These are phyloP conservation scores for Solenodon paradoxus DNA, from an alignment of 2,113 vertebrate species.

Conservation along the genomic window DNA sequence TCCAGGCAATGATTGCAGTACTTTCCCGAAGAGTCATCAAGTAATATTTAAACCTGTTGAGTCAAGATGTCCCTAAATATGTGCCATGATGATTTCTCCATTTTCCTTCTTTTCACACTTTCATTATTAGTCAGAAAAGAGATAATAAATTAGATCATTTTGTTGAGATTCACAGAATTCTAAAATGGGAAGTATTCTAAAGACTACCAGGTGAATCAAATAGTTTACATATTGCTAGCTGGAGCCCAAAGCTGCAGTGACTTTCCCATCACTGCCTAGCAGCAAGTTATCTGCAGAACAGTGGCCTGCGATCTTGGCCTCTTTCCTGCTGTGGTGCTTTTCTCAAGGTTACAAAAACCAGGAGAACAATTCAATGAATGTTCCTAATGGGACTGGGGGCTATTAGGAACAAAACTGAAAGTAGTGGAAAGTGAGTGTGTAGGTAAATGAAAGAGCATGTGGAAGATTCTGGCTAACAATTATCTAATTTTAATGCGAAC, in stretches of 20 bases:
- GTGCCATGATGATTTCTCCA: background rate
- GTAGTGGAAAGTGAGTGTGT: background rate
- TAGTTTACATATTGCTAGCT: background rate
- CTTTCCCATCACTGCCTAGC: background rate
- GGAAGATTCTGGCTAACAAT: background rate
- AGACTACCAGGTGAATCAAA: background rate
- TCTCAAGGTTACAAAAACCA: background rate
- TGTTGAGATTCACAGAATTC: background rate
- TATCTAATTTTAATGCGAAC: background rate
- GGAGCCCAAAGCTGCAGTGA: background rate
- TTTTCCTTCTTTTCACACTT: background rate
- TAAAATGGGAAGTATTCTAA: background rate
- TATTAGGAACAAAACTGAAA: background rate
- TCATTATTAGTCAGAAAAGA: background rate
- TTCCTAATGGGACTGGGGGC: background rate
- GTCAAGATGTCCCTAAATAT: background rate
- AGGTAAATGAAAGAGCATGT: background rate
- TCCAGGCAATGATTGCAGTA: background rate
- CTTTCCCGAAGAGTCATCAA: background rate
- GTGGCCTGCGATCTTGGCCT: background rate
- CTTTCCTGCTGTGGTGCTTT: background rate
- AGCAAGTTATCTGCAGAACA: background rate
- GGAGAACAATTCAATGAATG: background rate
- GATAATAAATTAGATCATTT: background rate
- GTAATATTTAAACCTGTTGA: background rate